These are phyloP conservation scores for Amia ocellicauda DNA, from an alignment of 2,113 vertebrate species.

Conservation along the genomic window DNA sequence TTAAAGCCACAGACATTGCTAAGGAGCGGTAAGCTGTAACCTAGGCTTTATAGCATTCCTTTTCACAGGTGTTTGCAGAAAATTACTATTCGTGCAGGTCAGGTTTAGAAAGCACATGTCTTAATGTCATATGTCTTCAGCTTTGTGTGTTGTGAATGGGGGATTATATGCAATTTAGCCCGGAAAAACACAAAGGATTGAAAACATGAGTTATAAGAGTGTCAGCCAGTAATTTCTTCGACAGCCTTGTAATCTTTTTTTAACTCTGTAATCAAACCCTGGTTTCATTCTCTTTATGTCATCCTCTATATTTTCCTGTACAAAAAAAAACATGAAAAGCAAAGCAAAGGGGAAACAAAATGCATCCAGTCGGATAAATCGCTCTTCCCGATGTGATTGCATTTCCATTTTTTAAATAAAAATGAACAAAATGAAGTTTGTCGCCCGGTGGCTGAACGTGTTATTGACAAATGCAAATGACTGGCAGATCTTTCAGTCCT, in stretches of 20 bases:
- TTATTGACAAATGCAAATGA: neutral
- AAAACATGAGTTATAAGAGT: too few species aligned
- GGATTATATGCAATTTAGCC: too few species aligned
- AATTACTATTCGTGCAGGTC: too few species aligned
- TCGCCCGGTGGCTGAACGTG: conserved; percentile 2
- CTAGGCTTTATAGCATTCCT: too few species aligned
- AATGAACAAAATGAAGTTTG: neutral
- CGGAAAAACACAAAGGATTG: too few species aligned
- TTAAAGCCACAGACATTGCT: neutral
- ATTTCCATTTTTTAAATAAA: neutral
- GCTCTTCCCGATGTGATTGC: conserved; percentile 6
- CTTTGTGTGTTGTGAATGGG: too few species aligned
- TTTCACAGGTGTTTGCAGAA: too few species aligned
- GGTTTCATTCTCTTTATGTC: neutral
- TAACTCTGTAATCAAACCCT: neutral
- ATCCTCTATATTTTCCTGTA: neutral
- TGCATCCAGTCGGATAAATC: neutral
- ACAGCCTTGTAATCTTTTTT: too few species aligned
- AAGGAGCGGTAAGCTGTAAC: neutral
- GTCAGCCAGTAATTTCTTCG: too few species aligned
- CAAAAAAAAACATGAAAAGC: neutral
- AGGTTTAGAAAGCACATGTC: too few species aligned
- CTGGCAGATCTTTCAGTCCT: neutral
- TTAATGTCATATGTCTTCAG: too few species aligned
- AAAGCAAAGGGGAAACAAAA: neutral